A percentile compares a stretch with the other conserved stretches of the same genome.
Conservation (phyloP, 2,888 invertebrate species). For the Macroteleia sp. region DNA sequence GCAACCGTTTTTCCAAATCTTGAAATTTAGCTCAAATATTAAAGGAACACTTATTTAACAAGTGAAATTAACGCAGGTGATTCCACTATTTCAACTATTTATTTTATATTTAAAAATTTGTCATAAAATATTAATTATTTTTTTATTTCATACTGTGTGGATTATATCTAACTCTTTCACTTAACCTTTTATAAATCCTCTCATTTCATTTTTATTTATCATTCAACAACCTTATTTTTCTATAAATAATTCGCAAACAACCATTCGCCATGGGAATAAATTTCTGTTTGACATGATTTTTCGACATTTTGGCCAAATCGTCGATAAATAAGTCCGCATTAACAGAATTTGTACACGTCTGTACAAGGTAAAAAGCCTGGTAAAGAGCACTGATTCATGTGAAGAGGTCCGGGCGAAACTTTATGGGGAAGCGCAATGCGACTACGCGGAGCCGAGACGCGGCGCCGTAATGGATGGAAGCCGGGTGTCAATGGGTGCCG, state of each 20-base stretch:
- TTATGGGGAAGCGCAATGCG: slow-evolving; percentile 66
- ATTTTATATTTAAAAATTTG: too few species aligned
- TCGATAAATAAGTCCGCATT: neutral
- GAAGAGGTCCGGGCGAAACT: slow-evolving; percentile 45
- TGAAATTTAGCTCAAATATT: too few species aligned
- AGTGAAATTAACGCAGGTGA: too few species aligned
- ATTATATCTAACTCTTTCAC: too few species aligned
- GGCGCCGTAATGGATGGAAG: slow-evolving; percentile 74
- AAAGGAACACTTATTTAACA: too few species aligned
- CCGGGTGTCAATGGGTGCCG: slow-evolving; percentile 73
- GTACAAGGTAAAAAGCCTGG: slow-evolving; percentile 38
- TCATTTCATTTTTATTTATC: too few species aligned
- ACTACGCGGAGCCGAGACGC: slow-evolving; percentile 68
- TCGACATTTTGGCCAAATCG: slow-evolving; percentile 16
- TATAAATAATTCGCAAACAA: neutral
- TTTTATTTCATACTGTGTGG: too few species aligned
- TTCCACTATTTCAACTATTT: too few species aligned
- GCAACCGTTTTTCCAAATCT: too few species aligned
- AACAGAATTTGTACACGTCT: slow-evolving; percentile 32
- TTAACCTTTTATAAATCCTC: too few species aligned
- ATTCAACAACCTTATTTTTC: too few species aligned
- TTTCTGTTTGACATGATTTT: slow-evolving; percentile 26
- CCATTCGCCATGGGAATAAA: neutral
- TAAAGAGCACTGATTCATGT: slow-evolving; percentile 57
- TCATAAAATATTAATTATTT: too few species aligned